phyloP scores from a whole-genome alignment of 37 sponge, comb jelly and placozoan species.

The Ephydatia muelleri region DNA sequence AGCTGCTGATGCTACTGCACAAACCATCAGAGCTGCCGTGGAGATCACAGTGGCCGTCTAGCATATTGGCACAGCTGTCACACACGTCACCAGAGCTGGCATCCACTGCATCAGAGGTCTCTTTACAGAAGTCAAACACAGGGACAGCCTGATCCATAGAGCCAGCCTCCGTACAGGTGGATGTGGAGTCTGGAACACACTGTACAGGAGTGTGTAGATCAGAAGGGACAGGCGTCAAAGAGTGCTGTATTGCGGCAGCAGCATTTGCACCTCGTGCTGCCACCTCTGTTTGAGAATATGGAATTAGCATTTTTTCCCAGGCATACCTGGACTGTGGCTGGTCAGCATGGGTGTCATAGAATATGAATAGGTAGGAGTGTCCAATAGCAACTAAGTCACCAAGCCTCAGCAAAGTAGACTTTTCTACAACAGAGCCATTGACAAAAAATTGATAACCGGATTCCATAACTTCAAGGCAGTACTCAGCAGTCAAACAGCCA shows the following conservation, averaged over 20 bases:
- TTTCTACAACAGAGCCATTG: constrained; percentile 27
- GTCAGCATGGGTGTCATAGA: constrained; percentile 33
- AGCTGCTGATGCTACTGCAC: not conserved
- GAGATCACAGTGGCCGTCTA: not conserved
- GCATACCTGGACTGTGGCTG: not conserved
- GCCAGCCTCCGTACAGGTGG: not conserved
- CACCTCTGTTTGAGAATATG: not conserved
- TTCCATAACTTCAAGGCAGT: not conserved
- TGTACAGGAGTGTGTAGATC: not conserved
- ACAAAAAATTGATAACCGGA: not conserved
- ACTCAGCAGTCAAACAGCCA: not conserved
- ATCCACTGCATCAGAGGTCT: not conserved
- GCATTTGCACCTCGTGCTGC: not conserved
- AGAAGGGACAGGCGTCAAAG: not conserved
- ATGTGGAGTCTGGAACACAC: not conserved
- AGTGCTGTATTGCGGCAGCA: not conserved
- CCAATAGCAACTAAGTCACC: constrained; percentile 62
- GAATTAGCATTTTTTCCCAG: not conserved
- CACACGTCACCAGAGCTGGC: not conserved
- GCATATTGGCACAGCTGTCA: not conserved
- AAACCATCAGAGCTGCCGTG: not conserved
- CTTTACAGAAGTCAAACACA: not conserved
- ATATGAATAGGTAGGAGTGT: constrained; percentile 53
- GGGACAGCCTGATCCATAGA: not conserved
- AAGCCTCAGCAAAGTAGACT: constrained; percentile 17